Evolutionary conservation across 2,888 invertebrate species (phyloP), one percentile per base, ranked within the genome.

Genomic region (Drosophila austrosaltans): DNA sequence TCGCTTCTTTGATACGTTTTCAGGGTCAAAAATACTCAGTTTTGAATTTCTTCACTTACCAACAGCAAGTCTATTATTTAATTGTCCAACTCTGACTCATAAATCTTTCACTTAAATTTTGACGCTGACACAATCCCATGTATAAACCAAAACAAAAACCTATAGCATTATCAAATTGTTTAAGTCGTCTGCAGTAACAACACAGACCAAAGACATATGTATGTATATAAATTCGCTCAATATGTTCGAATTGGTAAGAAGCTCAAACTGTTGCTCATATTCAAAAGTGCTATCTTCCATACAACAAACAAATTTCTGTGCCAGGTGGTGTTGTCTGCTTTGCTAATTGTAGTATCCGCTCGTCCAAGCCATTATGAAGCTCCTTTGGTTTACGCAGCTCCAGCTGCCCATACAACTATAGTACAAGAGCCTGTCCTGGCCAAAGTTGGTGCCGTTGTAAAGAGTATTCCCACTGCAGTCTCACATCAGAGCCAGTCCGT

Each of bases 401-500:
- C 91, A 20, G 76, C 87, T 16, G 76, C 89, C 36, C 57, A 57
- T 57, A 73, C 72, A 1, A 89, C 90, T 54, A 86, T 91, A 59
- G 89, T 91, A 16, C 91, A 92, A 64, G 91, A 92, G 68, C 82
- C 79, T 1, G 72, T 82, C 32, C 86, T 91, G 58, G 90, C 91
- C 63, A 90, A 90, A 59, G 89, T 92, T 58, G 92, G 92, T n/a
- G 76, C 89, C 25, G 79, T 91, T 28, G 90, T 92, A 56, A 89
- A 89, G 83, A 89, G 90, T 77, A 69, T 94, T 39, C 94, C 94
- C 8, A 94, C 93, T 1, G 93, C 94, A 0, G 93, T 94, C 1
- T 89, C 90, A 36, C 91, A 91, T 66, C 94, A 94, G 81, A 93
- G 94, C 66, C 93, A 94, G 3, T 89, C 93, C 42, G 93, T 94